Evolutionary conservation across 2,797 vertebrate genomes (phyloP).

Genomic region (Poeciliopsis gracilis): DNA sequence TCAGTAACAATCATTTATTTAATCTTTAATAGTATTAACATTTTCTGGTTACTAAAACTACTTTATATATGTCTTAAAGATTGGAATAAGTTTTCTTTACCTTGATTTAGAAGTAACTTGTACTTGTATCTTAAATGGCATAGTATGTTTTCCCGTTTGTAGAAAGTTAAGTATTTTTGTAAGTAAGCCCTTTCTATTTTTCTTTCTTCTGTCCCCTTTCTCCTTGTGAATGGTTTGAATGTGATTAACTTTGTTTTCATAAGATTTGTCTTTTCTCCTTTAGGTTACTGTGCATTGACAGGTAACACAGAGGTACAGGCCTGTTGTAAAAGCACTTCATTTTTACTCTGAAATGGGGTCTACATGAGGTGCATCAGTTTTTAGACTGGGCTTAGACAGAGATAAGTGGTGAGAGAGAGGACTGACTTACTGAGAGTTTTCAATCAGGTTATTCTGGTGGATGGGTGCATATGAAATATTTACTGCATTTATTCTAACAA

Average conservation of each 20-base stretch:
- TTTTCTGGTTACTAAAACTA: slow-evolving; percentile 67
- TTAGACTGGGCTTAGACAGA: slow-evolving; percentile 6
- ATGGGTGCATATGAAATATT: background rate
- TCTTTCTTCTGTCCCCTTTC: slow-evolving; percentile 86
- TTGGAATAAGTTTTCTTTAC: slow-evolving; percentile 91
- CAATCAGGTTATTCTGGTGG: background rate
- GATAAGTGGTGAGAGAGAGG: background rate
- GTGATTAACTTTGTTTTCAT: slow-evolving; percentile 98
- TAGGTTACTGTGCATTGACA: slow-evolving; percentile 93
- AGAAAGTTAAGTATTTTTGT: slow-evolving; percentile 92
- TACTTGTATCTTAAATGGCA: slow-evolving; percentile 81
- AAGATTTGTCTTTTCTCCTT: slow-evolving; percentile 98
- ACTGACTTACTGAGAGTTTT: background rate
- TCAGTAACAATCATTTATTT: slow-evolving; percentile 68
- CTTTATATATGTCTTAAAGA: slow-evolving; percentile 53
- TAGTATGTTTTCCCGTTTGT: slow-evolving; percentile 90
- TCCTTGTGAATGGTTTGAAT: slow-evolving; percentile 96
- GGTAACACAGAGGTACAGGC: slow-evolving; percentile 99
- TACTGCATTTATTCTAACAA: background rate
- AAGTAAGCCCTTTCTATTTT: slow-evolving; percentile 95
- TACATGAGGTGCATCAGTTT: slow-evolving; percentile 84
- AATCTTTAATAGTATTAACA: slow-evolving; percentile 60
- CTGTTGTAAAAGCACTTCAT: slow-evolving; percentile 83
- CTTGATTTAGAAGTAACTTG: slow-evolving; percentile 84
- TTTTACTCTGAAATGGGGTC: slow-evolving; percentile 81